Base-by-base conservation (phyloP, 2,888 invertebrate species). In the Ferdinandea cuprea region DNA sequence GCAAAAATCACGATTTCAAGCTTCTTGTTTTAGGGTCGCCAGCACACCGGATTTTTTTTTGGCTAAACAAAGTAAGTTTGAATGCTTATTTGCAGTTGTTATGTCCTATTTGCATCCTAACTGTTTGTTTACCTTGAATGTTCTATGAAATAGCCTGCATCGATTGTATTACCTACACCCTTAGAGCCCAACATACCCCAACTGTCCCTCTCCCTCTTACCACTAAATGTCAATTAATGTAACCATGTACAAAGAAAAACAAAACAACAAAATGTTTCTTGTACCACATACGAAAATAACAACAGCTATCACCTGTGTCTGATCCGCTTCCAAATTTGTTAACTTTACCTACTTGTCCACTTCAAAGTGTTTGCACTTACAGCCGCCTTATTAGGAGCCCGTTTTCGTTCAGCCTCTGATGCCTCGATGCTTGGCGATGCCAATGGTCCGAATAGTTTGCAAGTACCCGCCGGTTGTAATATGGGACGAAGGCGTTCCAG, bases 401-500 rank as follows among this genome's bases (percentile, higher is more conserved):
- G 95, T 92, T 95, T 95, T 92, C 94, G 95, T 91, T 94, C 94
- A 93, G 94, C 94, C 93, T 89, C 89, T 42, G 94, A 94, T 93
- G 94, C 94, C 92, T 94, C 94, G 92, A 94, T 94, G 93, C 93
- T 95, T 93, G 93, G 88, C 50, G 87, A 86, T 95, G 95, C 96
- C 93, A 93, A 94, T 87, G 96, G 95, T 92, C 96, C 94, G 89
- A 94, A 94, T 71, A 93, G 94, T 90, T 90, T 96, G 92, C 95
- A 95, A 92, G 94, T 94, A 87, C 95, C 95, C 80, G 95, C 96
- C 87, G 95, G 96, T 87, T 94, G 96, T 88, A 97, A 97, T 93
- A 97, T 97, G 93, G 97, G 97, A 87, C 93, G 98, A 86, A 93
- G 98, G 89, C 94, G 98, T 88, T 98, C 98, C 90, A 93, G 98